These are phyloP conservation scores for Whitmania pigra DNA, from an alignment of 1,140 invertebrate species.

Conservation along the genomic window DNA sequence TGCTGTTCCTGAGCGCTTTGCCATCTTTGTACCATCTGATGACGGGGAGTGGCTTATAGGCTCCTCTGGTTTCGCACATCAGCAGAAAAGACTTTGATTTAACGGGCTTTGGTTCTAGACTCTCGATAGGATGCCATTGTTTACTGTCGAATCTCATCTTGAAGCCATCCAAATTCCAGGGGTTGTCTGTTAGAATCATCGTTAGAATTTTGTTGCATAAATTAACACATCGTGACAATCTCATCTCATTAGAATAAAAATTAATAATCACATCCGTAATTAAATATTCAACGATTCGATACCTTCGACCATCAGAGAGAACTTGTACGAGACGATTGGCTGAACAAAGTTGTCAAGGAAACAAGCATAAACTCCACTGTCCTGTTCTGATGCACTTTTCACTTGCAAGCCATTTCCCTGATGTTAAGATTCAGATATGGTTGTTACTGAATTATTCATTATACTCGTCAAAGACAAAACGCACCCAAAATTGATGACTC, in stretches of 20 bases:
- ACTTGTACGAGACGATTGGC: conserved; percentile 23
- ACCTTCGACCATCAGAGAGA: conserved; percentile 25
- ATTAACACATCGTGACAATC: background rate
- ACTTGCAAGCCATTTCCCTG: conserved; percentile 24
- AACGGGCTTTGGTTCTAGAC: conserved; percentile 17
- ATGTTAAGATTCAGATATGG: background rate
- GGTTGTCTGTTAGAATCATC: conserved; percentile 15
- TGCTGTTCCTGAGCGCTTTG: conserved; percentile 18
- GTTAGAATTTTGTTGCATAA: background rate
- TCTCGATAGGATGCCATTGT: conserved; percentile 17
- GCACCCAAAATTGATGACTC: conserved; percentile 24
- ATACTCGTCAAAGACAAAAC: background rate
- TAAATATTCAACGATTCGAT: background rate
- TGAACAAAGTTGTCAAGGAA: conserved; percentile 26
- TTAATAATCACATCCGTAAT: background rate
- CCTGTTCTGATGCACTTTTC: conserved; percentile 18
- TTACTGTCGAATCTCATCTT: conserved; percentile 25
- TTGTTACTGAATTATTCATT: no score
- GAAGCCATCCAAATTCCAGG: conserved; percentile 24
- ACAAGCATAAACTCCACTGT: conserved; percentile 24
- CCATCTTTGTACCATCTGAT: conserved; percentile 23
- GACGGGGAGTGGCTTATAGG: conserved; percentile 19
- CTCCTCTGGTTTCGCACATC: conserved; percentile 25
- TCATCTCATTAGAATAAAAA: no score
- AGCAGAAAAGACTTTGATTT: conserved; percentile 23